Base-by-base conservation (phyloP, 2,797 vertebrate genomes). In the Nannoperca australis region DNA sequence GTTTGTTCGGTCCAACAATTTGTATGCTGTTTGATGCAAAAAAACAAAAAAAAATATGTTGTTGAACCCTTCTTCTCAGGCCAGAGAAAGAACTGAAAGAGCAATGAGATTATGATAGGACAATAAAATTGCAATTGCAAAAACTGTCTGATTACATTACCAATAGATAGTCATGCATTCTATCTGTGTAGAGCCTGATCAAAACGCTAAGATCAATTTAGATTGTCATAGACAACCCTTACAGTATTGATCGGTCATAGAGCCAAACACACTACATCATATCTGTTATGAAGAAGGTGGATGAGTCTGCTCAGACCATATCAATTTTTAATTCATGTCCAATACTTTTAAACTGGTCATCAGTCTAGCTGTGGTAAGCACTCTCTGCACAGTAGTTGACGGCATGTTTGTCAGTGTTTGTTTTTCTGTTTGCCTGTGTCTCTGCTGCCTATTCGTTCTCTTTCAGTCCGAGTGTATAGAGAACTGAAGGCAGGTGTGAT, bases 401-500 rank as follows among this genome's bases (percentile, higher is more conserved):
- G 72, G 22, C n/a, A 10, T 68, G 61, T 71, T 65, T 65, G 66
- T 76, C 62, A 42, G 14, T 17, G 32, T 76, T 73, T 49, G 67
- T 62, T 45, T 71, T 78, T 81, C 32, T 69, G 24, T 74, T 73
- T 27, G 8, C 64, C 42, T 20, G 40, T 38, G 44, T 55, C 40
- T 76, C 55, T 40, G 30, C 68, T 68, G 74, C 45, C 53, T 59
- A 11, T 59, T 62, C 59, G 55, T 54, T 42, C 81, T 36, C 54
- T 73, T 36, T 77, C 40, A 71, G 49, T 47, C 32, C 10, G 34
- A 55, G 44, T 51, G 30, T 53, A 71, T 65, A 56, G 40, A 73
- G 59, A 63, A 38, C 68, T 76, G 73, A 44, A 65, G 82, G 50
- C 72, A 38, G 64, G 71, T 64, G 55, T 82, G 87, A 90, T 72